Conservation (phyloP, 2,797 vertebrate species). For the Lophotriccus pileatus region DNA sequence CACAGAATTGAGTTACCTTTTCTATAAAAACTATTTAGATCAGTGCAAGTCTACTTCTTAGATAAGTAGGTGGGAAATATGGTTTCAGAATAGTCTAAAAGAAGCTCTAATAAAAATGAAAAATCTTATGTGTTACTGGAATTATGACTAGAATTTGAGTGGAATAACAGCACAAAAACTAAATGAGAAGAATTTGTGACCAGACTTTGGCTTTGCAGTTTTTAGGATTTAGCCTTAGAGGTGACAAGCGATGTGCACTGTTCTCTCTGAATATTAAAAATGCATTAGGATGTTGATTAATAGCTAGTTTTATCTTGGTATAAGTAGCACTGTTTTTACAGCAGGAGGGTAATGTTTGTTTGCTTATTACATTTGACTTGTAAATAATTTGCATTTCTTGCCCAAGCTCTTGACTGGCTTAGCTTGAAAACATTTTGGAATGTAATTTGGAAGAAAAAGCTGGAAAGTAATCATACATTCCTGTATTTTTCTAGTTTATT, state of each 20-base stretch:
- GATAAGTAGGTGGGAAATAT: background rate
- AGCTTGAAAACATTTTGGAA: background rate
- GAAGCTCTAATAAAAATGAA: slow-evolving; percentile 11
- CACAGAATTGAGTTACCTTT: slow-evolving; percentile 18
- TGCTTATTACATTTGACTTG: background rate
- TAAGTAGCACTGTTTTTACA: background rate
- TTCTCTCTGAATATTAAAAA: background rate
- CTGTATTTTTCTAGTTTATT: background rate
- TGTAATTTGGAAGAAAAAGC: background rate
- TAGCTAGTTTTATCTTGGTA: background rate
- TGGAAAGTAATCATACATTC: background rate
- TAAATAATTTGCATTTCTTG: background rate
- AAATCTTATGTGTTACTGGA: background rate
- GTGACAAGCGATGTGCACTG: background rate
- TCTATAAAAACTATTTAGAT: slow-evolving; percentile 12
- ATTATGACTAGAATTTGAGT: background rate
- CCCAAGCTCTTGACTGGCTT: background rate
- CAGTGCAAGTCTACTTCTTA: background rate
- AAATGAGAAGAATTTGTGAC: background rate
- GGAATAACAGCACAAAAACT: background rate
- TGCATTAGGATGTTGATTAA: background rate
- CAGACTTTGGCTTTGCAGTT: background rate
- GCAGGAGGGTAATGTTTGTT: background rate
- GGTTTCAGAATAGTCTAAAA: slow-evolving; percentile 21
- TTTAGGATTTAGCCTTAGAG: background rate